A percentile compares a stretch with the other conserved stretches of the same genome.
Conservation (phyloP, 2,797 vertebrate genomes). For the Coreius guichenoti region DNA sequence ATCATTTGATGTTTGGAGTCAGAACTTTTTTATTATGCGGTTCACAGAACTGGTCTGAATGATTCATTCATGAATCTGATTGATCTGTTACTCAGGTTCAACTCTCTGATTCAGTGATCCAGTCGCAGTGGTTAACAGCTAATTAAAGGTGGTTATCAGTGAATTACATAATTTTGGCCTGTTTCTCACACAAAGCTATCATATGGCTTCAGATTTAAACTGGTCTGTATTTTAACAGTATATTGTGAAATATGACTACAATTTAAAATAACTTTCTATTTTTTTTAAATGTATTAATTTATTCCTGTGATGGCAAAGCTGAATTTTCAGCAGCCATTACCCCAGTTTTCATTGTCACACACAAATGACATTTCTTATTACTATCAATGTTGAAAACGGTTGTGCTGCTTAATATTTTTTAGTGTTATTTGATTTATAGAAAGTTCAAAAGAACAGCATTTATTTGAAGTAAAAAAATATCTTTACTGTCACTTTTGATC, state of each 20-base stretch:
- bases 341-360: not conserved
- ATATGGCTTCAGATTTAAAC: not conserved
- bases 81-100: not conserved
- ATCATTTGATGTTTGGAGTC: not conserved
- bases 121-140: not conserved
- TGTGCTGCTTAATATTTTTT: not conserved
- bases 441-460: not conserved
- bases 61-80: conserved; percentile 3
- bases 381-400: too few relatives aligned
- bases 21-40: not conserved
- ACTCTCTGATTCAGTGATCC: not conserved
- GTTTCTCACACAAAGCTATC: not conserved
- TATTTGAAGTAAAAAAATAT: not conserved
- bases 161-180: not conserved
- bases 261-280: not conserved
- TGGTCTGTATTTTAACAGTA: too few relatives aligned
- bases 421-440: not conserved
- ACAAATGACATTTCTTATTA: not conserved
- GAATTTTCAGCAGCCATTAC: not conserved
- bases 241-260: not conserved
- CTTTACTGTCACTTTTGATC: not conserved
- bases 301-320: too few relatives aligned
- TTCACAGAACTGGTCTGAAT: not conserved
- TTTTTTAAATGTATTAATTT: not conserved
- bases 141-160: not conserved